Base-by-base conservation (phyloP, 2,888 invertebrate species). In the Dione vanillae region DNA sequence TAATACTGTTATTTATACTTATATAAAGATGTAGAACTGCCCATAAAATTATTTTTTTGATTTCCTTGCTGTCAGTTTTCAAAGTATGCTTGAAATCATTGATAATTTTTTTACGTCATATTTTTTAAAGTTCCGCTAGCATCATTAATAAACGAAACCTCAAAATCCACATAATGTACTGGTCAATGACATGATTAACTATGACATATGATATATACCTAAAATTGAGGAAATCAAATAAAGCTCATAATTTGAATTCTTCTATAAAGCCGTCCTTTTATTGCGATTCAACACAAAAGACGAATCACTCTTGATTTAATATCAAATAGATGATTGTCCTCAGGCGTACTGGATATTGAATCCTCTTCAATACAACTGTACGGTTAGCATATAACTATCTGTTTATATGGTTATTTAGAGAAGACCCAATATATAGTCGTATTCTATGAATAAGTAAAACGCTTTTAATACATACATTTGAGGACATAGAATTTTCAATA, bases 291-390 rank as follows among this genome's bases (percentile, higher is more conserved):
- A 69, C 45, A 69, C 1, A 47, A 67, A 56, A 47, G 49, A 47
- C 58, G 64, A 59, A 59, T 40, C 59, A 54, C 41, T 67, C 72
- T 66, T 35, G 64, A 66, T 64, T 72, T 72, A 54, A 74, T 74
- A 72, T 74, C 65, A 69, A 72, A 67, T 10, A 62, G 45, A 64
- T 67, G 74, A 69, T 69, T 67, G 66, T 65, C 54, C 66, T 65
- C 59, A 35, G 67, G 51, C 41, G 67, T 35, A 47, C 69, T 65
- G 49, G 66, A 71, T 71, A 74, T 74, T 74, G 71, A 69, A 67
- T 72, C 67, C 71, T 66, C 56, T 65, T 69, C 66, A 65, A 70
- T 65, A 67, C 37, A 67, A 16, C 49, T 20, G 73, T 69, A 74
- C 69, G 35, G 72, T 56, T 43, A 27, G 45, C 69, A 74, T 62